Base-by-base conservation (phyloP, 2,888 invertebrate species). In the Drosophila rubida region DNA sequence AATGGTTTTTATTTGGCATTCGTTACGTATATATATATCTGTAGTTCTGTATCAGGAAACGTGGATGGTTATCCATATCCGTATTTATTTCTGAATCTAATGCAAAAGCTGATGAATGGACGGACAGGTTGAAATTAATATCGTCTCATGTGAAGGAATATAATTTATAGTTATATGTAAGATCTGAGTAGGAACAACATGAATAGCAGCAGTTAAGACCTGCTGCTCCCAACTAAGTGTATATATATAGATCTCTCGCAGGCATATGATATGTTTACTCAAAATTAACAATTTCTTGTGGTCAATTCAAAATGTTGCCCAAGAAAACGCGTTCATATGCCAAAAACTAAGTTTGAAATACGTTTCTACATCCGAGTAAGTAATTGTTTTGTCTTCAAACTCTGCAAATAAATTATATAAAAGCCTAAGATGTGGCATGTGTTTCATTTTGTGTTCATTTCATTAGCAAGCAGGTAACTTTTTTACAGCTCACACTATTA, bases 401-500 rank as follows among this genome's bases (percentile, higher is more conserved):
- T 61, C 62, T 59, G 84, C 82, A 84, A 84, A 69, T 58, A 49
- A 71, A 67, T 63, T 46, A 42, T 58, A 46, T 61, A 67, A 66
- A 64, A 66, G 76, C 68, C 65, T 59, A 64, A 42, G 44, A 60
- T 59, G 54, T 65, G 61, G 59, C 51, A 57, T 51, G 66, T 65
- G 37, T 45, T 65, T 51, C 4, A n/a, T 54, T 50, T 55, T 44
- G 44, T 60, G 53, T 65, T 79, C 50, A 65, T 68, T 88, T 81
- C 60, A 67, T 64, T 88, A 84, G 90, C 83, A 91, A 91, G 91
- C 91, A 91, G 91, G 91, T 91, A 91, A 90, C 91, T 80, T 91
- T 89, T 91, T 90, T 91, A 91, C 91, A 91, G 91, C 91, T 91
- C 90, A 84, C 87, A 88, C 89, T 90, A 90, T 91, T 80, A 81